A percentile compares a stretch with the other conserved stretches of the same genome.
Evolutionary conservation across 2,113 vertebrate species (phyloP).

Genomic region (Lethenteron camtschaticum): DNA sequence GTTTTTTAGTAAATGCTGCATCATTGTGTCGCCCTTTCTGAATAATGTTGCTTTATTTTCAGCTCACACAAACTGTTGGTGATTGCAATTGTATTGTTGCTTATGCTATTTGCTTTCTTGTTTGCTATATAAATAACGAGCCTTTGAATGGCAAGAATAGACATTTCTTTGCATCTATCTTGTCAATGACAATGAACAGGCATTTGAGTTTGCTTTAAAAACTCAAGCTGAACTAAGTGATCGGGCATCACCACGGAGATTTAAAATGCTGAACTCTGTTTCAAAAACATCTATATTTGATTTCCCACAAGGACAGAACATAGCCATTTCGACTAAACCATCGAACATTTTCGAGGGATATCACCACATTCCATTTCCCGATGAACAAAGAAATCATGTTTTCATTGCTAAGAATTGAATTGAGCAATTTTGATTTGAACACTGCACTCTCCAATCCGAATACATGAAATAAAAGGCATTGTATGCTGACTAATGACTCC

Average conservation of each 20-base stretch:
- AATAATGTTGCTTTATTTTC: too few species aligned
- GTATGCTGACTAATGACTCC: background rate
- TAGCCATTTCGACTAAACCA: constrained; percentile 1
- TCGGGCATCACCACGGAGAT: background rate
- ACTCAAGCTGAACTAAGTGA: too few species aligned
- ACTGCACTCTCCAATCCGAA: background rate
- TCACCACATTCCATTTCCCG: constrained; percentile 6
- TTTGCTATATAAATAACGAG: too few species aligned
- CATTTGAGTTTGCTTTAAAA: too few species aligned
- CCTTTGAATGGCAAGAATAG: too few species aligned
- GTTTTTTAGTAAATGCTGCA: background rate
- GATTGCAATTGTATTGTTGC: too few species aligned
- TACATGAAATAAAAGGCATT: background rate
- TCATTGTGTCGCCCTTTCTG: too few species aligned
- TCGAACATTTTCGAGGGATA: constrained; percentile 6
- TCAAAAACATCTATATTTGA: background rate
- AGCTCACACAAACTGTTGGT: too few species aligned
- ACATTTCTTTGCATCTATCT: too few species aligned
- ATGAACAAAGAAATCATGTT: constrained; percentile 6
- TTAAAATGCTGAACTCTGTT: background rate
- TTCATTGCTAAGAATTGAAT: constrained; percentile 1
- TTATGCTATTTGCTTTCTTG: too few species aligned
- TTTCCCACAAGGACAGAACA: background rate
- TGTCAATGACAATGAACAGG: too few species aligned
- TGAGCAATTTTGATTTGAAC: constrained; percentile 3